Percentiles rank a stretch among this genome's conserved stretches.
phyloP scores from a whole-genome alignment of 2,113 vertebrate genomes.

The Passer domesticus region DNA sequence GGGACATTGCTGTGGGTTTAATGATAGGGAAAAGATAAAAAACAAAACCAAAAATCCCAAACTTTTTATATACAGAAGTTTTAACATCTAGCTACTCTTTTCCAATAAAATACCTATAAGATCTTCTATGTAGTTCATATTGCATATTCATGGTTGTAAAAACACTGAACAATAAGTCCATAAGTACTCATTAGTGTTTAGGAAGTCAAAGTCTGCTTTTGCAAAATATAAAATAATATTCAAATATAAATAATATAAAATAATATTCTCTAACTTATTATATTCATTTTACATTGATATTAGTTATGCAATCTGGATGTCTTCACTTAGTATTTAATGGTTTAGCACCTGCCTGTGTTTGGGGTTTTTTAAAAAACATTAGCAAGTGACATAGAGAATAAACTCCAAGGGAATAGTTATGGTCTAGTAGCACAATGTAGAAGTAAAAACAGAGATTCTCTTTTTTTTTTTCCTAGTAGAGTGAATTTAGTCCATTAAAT shows the following conservation, averaged over 20 bases:
- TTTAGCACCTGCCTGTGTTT: conserved; percentile 17
- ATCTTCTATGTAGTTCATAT: not conserved
- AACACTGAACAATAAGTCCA: not conserved
- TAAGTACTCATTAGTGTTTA: conserved; percentile 38
- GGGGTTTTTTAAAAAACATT: not conserved
- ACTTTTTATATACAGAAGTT: not conserved
- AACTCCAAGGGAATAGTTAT: not conserved
- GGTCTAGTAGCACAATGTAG: not conserved
- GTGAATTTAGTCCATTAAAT: not conserved
- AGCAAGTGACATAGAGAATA: not conserved
- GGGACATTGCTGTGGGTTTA: not conserved
- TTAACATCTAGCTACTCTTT: not conserved
- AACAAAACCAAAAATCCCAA: not conserved
- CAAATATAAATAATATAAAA: not conserved
- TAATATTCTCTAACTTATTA: conserved; percentile 8
- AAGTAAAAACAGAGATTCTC: not conserved
- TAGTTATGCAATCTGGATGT: conserved; percentile 40
- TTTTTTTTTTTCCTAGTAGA: not conserved
- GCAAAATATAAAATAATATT: not conserved
- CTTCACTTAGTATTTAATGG: not conserved
- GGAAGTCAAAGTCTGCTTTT: not conserved
- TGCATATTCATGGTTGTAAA: not conserved
- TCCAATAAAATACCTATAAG: not conserved
- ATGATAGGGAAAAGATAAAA: not conserved
- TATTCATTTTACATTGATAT: conserved; percentile 27